A percentile compares a stretch with the other conserved stretches of the same genome.
Conservation (phyloP, 2,797 vertebrate species). For the Rhinatrema bivittatum region DNA sequence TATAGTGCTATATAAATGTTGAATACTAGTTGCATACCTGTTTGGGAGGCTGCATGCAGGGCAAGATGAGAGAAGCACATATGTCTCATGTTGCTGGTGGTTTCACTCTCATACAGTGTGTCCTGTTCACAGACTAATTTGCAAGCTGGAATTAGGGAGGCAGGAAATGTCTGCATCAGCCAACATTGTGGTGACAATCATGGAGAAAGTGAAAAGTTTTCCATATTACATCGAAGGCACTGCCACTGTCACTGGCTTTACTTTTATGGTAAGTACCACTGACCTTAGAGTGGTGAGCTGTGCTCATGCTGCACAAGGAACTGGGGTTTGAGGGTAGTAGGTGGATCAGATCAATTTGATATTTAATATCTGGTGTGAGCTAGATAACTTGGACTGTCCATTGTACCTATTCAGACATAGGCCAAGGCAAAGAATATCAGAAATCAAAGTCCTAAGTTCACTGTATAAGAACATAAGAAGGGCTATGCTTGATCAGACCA, state of each 20-base stretch:
- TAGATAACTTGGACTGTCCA: too few relatives aligned
- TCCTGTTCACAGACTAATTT: conserved; percentile 52
- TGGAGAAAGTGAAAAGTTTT: conserved; percentile 51
- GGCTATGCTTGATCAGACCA: too few relatives aligned
- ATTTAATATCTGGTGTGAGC: not conserved
- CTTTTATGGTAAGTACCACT: conserved; percentile 70
- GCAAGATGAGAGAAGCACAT: not conserved
- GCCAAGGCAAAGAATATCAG: too few relatives aligned
- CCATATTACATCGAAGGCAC: conserved; percentile 69
- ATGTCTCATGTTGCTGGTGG: not conserved
- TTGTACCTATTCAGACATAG: too few relatives aligned
- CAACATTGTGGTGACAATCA: conserved; percentile 64
- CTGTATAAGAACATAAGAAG: too few relatives aligned
- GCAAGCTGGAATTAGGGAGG: conserved; percentile 58
- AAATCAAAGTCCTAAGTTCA: too few relatives aligned
- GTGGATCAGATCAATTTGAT: too few relatives aligned
- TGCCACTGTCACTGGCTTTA: conserved; percentile 62
- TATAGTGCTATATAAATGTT: too few relatives aligned
- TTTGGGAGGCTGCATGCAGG: too few relatives aligned
- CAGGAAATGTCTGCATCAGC: conserved; percentile 43
- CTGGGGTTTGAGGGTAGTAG: too few relatives aligned
- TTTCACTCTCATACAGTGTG: not conserved
- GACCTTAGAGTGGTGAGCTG: too few relatives aligned
- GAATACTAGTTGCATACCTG: too few relatives aligned
- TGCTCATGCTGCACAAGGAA: not conserved